Percentiles rank a stretch among this genome's conserved stretches.
Evolutionary conservation across 2,888 invertebrate genomes (phyloP).

Genomic region (Caenorhabditis virilis): DNA sequence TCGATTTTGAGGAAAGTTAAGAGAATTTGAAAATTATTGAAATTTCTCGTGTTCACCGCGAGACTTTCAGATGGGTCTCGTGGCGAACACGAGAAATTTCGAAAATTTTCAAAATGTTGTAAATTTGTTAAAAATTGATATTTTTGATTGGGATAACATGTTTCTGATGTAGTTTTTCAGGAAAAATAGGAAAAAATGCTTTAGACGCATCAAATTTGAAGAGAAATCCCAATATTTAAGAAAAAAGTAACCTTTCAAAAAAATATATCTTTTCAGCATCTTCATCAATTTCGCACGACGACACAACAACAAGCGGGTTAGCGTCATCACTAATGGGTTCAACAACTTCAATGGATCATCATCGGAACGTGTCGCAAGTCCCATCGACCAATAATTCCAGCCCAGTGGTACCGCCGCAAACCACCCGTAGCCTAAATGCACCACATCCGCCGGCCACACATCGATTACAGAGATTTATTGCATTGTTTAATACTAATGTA

Average conservation of each 20-base stretch:
- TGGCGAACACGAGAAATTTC: no score
- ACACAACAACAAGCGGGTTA: slow-evolving; percentile 21
- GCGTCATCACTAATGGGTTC: slow-evolving; percentile 33
- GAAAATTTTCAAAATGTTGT: no score
- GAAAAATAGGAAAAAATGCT: no score
- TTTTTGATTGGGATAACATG: no score
- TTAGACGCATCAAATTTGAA: not conserved
- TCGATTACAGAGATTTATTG: slow-evolving; percentile 47
- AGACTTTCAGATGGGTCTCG: no score
- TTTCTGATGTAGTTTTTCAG: no score
- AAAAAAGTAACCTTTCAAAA: no score
- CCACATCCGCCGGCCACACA: slow-evolving; percentile 46
- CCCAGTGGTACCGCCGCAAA: slow-evolving; percentile 8
- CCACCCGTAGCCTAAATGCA: slow-evolving; percentile 37
- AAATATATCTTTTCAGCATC: slow-evolving; percentile 27
- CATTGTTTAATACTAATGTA: slow-evolving; percentile 40
- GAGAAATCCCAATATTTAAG: no score
- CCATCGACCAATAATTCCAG: not conserved
- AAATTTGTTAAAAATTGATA: no score
- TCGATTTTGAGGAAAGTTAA: not conserved
- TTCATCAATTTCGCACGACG: slow-evolving; percentile 33
- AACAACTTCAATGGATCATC: slow-evolving; percentile 13
- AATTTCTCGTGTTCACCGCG: no score
- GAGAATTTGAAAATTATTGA: no score
- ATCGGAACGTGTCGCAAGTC: no score